Percentiles rank a stretch among this genome's conserved stretches.
Evolutionary conservation across 2,113 vertebrate species (phyloP).

Genomic region (Muscicapa adusta): DNA sequence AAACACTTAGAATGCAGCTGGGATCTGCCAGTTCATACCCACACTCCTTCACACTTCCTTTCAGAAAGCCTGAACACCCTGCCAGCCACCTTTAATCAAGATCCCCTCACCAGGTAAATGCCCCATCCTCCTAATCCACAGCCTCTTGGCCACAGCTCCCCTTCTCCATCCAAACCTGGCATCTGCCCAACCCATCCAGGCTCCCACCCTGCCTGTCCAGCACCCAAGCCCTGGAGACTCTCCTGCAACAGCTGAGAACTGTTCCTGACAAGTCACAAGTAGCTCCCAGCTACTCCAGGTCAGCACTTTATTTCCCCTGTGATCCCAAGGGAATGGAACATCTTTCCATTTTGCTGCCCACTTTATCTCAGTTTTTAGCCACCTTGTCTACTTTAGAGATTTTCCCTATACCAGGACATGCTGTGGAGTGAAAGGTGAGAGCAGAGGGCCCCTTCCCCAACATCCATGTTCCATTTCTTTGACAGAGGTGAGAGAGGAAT

Average conservation of each 20-base stretch:
- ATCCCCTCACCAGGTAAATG: not conserved
- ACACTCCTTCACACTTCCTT: not conserved
- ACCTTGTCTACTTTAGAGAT: not conserved
- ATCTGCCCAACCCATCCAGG: not conserved
- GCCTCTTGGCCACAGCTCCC: not conserved
- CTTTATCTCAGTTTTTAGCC: not conserved
- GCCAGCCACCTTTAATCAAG: not conserved
- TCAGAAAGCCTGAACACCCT: not conserved
- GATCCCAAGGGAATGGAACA: not conserved
- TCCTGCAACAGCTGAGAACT: not conserved
- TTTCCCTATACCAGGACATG: not conserved
- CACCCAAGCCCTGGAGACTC: not conserved
- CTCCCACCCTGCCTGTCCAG: not conserved
- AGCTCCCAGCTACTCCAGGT: not conserved
- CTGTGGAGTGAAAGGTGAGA: not conserved
- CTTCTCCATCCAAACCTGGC: not conserved
- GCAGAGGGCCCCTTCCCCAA: not conserved
- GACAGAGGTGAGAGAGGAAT: not conserved
- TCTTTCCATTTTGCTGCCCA: not conserved
- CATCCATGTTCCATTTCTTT: not conserved
- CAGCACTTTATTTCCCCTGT: not conserved
- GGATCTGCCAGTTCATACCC: not conserved
- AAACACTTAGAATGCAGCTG: not conserved
- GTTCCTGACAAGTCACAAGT: fast-evolving
- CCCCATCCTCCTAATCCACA: not conserved